phyloP scores from a whole-genome alignment of 2,888 invertebrate species.

The Imbricaverruca yamaguchii region DNA sequence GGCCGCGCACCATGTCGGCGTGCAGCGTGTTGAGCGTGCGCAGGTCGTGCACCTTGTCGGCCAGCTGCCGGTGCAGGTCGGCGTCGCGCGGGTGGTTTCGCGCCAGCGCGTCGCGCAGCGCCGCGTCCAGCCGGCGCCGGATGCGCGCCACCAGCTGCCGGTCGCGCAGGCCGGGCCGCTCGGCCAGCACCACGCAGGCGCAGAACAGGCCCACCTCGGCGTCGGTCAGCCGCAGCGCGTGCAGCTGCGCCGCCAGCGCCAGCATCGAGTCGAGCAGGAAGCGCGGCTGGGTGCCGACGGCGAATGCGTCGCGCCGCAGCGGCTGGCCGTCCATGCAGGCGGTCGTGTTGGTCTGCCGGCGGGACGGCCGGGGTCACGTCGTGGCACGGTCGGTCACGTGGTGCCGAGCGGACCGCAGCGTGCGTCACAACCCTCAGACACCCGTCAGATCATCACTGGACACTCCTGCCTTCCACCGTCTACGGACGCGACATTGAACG shows the following conservation, averaged over 20 bases:
- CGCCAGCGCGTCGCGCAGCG: conserved; percentile 67
- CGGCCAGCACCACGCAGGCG: conserved; percentile 91
- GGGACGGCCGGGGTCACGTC: background rate
- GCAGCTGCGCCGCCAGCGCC: conserved; percentile 93
- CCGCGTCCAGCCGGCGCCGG: conserved; percentile 78
- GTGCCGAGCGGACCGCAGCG: too few species aligned
- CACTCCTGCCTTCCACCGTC: too few species aligned
- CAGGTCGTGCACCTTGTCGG: conserved; percentile 91
- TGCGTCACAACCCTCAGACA: too few species aligned
- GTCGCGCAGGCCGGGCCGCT: conserved; percentile 87
- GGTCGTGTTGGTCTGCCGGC: conserved; percentile 71
- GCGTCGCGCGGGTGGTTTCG: conserved; percentile 58
- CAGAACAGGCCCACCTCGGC: conserved; percentile 92
- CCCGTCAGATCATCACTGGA: too few species aligned
- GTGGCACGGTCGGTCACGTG: too few species aligned
- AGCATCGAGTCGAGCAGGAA: conserved; percentile 97
- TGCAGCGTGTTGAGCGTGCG: conserved; percentile 91
- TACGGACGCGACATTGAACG: too few species aligned
- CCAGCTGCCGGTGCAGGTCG: conserved; percentile 55
- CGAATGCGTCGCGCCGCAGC: conserved; percentile 83
- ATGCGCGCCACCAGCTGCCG: conserved; percentile 86
- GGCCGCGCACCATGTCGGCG: conserved; percentile 88
- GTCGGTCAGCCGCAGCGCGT: conserved; percentile 79
- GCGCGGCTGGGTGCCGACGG: conserved; percentile 49
- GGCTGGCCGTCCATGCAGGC: conserved; percentile 94